These are phyloP conservation scores for Tortrix viridana DNA, from an alignment of 2,888 invertebrate genomes.

Conservation along the genomic window DNA sequence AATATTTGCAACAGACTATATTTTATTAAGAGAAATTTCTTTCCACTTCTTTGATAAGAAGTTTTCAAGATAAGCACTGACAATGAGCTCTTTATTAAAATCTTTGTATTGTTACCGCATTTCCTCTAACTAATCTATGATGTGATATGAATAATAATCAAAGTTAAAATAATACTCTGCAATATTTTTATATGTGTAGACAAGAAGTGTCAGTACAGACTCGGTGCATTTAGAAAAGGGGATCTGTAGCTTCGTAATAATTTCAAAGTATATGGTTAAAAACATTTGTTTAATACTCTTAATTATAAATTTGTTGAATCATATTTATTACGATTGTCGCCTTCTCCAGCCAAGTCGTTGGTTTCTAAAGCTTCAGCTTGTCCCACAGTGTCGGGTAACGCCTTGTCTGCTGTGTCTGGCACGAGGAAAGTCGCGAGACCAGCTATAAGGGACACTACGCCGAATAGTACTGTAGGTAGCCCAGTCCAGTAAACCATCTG, in stretches of 20 bases:
- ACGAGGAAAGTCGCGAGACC: slow-evolving; percentile 47
- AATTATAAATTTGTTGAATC: slow-evolving; percentile 1
- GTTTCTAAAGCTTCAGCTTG: slow-evolving; percentile 49
- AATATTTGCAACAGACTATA: slow-evolving; percentile 1
- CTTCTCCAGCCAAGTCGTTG: slow-evolving; percentile 1
- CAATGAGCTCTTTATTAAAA: too few relatives aligned
- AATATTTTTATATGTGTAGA: too few relatives aligned
- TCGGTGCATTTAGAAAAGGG: not conserved
- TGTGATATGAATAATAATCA: too few relatives aligned
- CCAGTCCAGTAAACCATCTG: slow-evolving; percentile 51
- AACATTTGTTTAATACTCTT: not conserved
- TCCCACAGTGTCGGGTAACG: slow-evolving; percentile 48
- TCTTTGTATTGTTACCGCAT: too few relatives aligned
- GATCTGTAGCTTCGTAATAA: not conserved
- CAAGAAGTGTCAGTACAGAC: too few relatives aligned
- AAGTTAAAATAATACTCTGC: too few relatives aligned
- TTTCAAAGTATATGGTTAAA: not conserved
- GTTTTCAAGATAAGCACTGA: too few relatives aligned
- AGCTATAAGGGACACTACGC: slow-evolving; percentile 46
- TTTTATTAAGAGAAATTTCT: not conserved
- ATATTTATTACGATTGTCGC: not conserved
- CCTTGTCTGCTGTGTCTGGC: slow-evolving; percentile 50
- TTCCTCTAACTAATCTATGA: too few relatives aligned
- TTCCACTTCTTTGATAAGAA: not conserved
- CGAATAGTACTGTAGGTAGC: slow-evolving; percentile 51